Evolutionary conservation across 2,113 vertebrate genomes (phyloP).

Genomic region (Cynoglossus semilaevis): DNA sequence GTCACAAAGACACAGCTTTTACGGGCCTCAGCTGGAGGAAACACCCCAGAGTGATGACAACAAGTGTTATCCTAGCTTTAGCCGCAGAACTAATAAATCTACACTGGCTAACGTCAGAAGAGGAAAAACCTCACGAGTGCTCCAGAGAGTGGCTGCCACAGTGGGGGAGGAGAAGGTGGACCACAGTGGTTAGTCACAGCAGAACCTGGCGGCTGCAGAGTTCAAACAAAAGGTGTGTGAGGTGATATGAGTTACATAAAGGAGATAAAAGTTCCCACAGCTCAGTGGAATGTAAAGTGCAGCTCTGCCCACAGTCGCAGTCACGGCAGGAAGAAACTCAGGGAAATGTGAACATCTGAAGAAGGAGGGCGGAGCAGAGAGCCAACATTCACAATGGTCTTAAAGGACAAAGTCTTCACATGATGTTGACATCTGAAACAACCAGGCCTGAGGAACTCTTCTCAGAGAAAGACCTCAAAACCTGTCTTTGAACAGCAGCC

Average conservation of each 20-base stretch:
- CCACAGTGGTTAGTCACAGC: constrained; percentile 11
- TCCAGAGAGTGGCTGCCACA: constrained; percentile 18
- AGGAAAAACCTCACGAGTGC: constrained; percentile 42
- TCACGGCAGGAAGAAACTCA: constrained; percentile 1
- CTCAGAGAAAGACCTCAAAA: too few relatives aligned
- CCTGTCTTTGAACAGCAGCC: too few relatives aligned
- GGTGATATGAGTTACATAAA: constrained; percentile 13
- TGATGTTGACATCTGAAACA: neutral
- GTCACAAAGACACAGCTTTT: constrained; percentile 69
- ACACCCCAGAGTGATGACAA: constrained; percentile 75
- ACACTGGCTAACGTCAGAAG: constrained; percentile 61
- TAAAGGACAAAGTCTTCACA: neutral
- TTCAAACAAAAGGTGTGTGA: neutral
- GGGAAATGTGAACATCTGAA: constrained; percentile 8
- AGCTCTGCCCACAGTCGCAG: constrained; percentile 13
- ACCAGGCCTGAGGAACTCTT: too few relatives aligned
- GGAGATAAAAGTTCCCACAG: constrained; percentile 2
- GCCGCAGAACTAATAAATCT: constrained; percentile 69
- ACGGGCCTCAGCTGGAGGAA: constrained; percentile 68
- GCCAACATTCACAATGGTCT: neutral
- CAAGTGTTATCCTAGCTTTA: constrained; percentile 58
- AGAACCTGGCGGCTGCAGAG: neutral
- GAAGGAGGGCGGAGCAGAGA: neutral
- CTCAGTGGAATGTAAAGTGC: constrained; percentile 2
- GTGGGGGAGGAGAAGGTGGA: constrained; percentile 1